Evolutionary conservation across 2,113 vertebrate species (phyloP), one percentile per base, ranked within the genome.

Genomic region (Carlito syrichta): DNA sequence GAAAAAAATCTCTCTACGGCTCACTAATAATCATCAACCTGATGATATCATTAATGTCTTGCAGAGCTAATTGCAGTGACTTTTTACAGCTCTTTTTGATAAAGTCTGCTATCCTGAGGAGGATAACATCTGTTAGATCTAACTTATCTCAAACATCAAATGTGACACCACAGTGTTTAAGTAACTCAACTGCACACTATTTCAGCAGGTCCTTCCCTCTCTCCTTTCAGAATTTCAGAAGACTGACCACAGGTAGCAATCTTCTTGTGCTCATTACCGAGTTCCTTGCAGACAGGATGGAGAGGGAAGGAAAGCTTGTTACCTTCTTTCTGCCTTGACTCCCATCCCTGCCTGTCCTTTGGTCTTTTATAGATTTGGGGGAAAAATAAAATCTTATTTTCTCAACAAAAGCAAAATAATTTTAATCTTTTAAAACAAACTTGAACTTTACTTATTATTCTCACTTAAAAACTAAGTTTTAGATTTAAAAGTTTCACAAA

Each of bases 391-490:
- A 66, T 10, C 48, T 79, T 87, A 1, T 52, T 94, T 85, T 60
- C 50, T 69, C 4, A 79, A 84, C 0, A 16, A 27, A 77, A 58
- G 48, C 6, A 87, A 81, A 79, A 69, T 38, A 32, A 27, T 66
- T 95, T 66, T 50, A 78, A 60, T 81, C 23, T 91, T 94, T 89
- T 38, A 92, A 77, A 95, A 89, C n/a, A 82, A 85, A 95, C 14
- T 35, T 86, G 40, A 73, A 52, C 84, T 92, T 74, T 43, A 69
- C 16, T 86, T 7, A 77, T 19, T 71, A 52, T 91, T 96, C 74
- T 43, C 43, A 79, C 40, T 62, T 45, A 77, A 90, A 87, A 92
- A 81, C 16, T 66, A n/a, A 45, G 19, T 19, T 95, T 83, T 13
- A 66, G 63, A 48, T 83, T 63, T 43, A 62, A 94, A 82, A 90